These are phyloP conservation scores for Sebastes alutus DNA, from an alignment of 2,797 vertebrate genomes.

Conservation along the genomic window DNA sequence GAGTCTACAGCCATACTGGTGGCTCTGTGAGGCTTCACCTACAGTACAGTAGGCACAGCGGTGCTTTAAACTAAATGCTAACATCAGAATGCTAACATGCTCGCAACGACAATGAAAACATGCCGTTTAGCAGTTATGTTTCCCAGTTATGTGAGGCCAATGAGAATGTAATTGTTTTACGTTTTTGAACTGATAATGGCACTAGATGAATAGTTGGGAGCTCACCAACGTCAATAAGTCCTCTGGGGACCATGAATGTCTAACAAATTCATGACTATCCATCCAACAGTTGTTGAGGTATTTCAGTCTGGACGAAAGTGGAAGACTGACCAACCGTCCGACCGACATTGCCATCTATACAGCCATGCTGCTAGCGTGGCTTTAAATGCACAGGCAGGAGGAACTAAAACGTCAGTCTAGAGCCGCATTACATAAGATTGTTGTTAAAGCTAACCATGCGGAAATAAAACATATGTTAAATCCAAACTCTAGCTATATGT, in stretches of 20 bases:
- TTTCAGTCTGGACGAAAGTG: neutral
- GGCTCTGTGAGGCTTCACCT: no score
- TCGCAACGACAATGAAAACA: no score
- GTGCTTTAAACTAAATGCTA: no score
- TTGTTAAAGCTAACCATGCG: neutral
- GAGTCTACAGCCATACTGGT: neutral
- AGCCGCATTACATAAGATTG: neutral
- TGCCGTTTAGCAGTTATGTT: no score
- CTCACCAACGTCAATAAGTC: neutral
- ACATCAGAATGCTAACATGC: no score
- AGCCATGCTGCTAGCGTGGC: neutral
- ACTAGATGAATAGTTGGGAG: neutral
- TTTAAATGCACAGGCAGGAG: neutral
- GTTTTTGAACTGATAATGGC: neutral
- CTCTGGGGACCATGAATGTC: neutral
- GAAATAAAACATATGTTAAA: slow-evolving; percentile 16
- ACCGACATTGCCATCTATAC: neutral
- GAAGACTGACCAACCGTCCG: neutral
- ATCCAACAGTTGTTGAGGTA: neutral
- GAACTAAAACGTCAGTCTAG: neutral
- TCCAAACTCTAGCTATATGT: neutral
- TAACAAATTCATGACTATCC: neutral
- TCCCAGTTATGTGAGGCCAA: neutral
- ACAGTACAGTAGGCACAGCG: no score
- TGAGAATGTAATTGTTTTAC: neutral